Evolutionary conservation across 1,140 invertebrate genomes (phyloP).

Genomic region (Cyphomyrmex costatus): DNA sequence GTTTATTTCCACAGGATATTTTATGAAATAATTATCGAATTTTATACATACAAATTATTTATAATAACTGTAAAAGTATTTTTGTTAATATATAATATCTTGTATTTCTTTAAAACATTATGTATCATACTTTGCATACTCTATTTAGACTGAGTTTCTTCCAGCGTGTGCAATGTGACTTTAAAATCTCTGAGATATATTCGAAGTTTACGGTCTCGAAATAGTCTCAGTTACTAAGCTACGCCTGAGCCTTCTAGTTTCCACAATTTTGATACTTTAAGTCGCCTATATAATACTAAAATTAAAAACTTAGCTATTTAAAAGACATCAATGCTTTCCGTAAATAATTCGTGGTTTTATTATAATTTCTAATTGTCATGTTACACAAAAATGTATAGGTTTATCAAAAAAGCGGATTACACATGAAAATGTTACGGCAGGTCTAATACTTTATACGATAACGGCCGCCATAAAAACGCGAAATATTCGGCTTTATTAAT

Average conservation of each 20-base stretch:
- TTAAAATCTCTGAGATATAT: conserved; percentile 37
- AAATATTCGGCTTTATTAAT: conserved; percentile 15
- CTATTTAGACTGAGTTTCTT: neutral
- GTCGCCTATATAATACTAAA: neutral
- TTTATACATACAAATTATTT: conserved; percentile 15
- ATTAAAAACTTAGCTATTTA: neutral
- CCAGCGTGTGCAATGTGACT: conserved; percentile 1
- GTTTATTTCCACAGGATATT: no score
- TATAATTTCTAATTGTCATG: neutral
- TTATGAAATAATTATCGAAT: neutral
- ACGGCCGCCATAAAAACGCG: conserved; percentile 10
- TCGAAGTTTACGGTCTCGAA: conserved; percentile 30
- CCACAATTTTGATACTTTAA: neutral
- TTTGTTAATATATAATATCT: neutral
- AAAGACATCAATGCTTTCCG: neutral
- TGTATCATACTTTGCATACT: neutral
- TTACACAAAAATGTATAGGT: neutral
- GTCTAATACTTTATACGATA: conserved; percentile 17
- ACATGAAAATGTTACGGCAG: conserved; percentile 25
- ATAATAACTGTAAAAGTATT: neutral
- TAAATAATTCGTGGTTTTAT: neutral
- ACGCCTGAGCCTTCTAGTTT: neutral
- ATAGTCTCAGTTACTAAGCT: conserved; percentile 18
- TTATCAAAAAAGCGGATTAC: neutral
- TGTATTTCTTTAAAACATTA: conserved; percentile 13